Evolutionary conservation across 2,113 vertebrate genomes (phyloP).

Genomic region (Elephantulus edwardii): DNA sequence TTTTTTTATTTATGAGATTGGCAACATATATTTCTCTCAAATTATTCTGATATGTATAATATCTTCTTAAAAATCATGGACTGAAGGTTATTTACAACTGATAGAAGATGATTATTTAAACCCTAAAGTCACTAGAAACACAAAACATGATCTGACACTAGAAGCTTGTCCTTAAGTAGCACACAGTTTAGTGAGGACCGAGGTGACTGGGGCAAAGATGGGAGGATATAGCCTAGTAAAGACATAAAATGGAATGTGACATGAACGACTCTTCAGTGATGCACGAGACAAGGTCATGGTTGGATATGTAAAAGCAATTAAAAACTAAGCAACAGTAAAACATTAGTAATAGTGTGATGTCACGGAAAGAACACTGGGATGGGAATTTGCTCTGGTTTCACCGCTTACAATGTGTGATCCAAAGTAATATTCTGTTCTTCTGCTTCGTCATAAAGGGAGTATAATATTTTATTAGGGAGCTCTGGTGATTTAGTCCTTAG

Average conservation of each 20-base stretch:
- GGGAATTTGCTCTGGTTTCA: not conserved
- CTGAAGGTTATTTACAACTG: constrained; percentile 5
- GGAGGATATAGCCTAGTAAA: not conserved
- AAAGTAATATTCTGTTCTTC: not conserved
- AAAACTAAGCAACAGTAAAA: not conserved
- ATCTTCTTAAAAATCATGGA: not conserved
- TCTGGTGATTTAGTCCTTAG: too few species aligned
- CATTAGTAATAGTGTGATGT: not conserved
- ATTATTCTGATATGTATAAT: not conserved
- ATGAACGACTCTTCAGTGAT: not conserved
- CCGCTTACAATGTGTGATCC: not conserved
- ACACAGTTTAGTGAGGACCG: not conserved
- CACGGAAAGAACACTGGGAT: not conserved
- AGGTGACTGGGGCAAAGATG: not conserved
- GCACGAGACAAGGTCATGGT: not conserved
- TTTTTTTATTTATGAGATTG: too few species aligned
- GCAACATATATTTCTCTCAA: not conserved
- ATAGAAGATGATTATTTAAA: constrained; percentile 12
- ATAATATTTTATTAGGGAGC: too few species aligned
- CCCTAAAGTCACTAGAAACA: not conserved
- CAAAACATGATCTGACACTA: not conserved
- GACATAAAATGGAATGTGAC: not conserved
- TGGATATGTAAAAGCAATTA: not conserved
- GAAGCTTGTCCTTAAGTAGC: not conserved
- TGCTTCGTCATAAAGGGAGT: not conserved